phyloP scores from a whole-genome alignment of 2,888 invertebrate genomes.

The Sicus ferrugineus region DNA sequence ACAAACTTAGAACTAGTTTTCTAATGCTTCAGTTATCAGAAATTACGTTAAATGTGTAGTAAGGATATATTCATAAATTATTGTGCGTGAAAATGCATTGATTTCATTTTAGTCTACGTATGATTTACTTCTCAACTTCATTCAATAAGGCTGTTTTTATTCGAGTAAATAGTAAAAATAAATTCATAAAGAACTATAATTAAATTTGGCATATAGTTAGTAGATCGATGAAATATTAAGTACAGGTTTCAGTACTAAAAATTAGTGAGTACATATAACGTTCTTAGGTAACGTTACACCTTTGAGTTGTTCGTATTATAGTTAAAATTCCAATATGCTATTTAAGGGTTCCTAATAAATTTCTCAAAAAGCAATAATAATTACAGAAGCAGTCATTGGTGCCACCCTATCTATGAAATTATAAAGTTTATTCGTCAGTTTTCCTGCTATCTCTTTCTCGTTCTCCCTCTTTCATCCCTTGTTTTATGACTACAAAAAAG shows the following conservation, averaged over 20 bases:
- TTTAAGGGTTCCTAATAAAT: too few relatives aligned
- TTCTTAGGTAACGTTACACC: too few relatives aligned
- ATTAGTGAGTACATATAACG: too few relatives aligned
- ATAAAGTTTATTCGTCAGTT: constrained; percentile 18
- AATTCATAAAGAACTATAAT: too few relatives aligned
- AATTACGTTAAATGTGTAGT: constrained; percentile 9
- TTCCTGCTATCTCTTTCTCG: background rate
- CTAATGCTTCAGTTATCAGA: constrained; percentile 6
- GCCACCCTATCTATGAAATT: constrained; percentile 17
- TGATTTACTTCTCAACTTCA: constrained; percentile 3
- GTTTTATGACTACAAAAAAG: constrained; percentile 11
- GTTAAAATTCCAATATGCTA: too few relatives aligned
- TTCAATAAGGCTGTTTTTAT: constrained; percentile 25
- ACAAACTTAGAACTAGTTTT: constrained; percentile 25
- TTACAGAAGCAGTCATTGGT: constrained; percentile 17
- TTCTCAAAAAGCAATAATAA: background rate
- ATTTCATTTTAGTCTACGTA: constrained; percentile 1
- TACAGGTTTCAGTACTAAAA: background rate
- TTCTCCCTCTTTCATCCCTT: background rate
- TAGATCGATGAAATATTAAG: background rate
- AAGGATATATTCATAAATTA: constrained; percentile 20
- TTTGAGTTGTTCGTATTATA: too few relatives aligned
- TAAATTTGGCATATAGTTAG: background rate
- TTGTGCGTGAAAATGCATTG: constrained; percentile 29
- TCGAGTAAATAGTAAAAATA: constrained; percentile 10